Evolutionary conservation across 1,140 invertebrate species (phyloP).

Genomic region (Dendrolimus kikuchii): DNA sequence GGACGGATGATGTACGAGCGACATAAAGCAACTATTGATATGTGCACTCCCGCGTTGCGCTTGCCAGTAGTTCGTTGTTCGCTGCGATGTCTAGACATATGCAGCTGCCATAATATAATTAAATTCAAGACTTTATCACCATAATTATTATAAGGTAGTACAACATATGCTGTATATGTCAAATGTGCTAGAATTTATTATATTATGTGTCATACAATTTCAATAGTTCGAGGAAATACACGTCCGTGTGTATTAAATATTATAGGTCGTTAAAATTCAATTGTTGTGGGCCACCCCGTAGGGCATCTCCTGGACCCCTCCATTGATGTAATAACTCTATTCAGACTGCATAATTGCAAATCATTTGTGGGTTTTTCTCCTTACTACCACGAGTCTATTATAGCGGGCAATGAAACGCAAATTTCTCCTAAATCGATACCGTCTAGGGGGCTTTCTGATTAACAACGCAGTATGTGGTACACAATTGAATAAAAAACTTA

Average conservation of each 20-base stretch:
- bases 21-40: no score
- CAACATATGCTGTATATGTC: no score
- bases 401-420: constrained; percentile 14
- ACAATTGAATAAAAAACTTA: background rate
- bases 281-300: constrained; percentile 53
- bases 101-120: no score
- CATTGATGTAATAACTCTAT: constrained; percentile 64
- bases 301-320: constrained; percentile 35
- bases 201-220: no score
- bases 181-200: no score
- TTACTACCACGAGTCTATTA: constrained; percentile 22
- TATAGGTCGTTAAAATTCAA: constrained; percentile 70
- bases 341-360: constrained; percentile 67
- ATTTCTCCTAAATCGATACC: constrained; percentile 5
- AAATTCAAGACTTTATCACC: no score
- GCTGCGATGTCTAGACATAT: no score
- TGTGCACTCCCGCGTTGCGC: no score
- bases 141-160: no score
- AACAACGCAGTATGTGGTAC: background rate
- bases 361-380: constrained; percentile 64
- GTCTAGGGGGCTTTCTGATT: background rate
- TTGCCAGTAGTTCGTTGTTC: no score
- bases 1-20: no score
- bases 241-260: constrained; percentile 35
- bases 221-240: no score